Base-by-base conservation (phyloP, 2,113 vertebrate genomes). In the Callionymus lyra region DNA sequence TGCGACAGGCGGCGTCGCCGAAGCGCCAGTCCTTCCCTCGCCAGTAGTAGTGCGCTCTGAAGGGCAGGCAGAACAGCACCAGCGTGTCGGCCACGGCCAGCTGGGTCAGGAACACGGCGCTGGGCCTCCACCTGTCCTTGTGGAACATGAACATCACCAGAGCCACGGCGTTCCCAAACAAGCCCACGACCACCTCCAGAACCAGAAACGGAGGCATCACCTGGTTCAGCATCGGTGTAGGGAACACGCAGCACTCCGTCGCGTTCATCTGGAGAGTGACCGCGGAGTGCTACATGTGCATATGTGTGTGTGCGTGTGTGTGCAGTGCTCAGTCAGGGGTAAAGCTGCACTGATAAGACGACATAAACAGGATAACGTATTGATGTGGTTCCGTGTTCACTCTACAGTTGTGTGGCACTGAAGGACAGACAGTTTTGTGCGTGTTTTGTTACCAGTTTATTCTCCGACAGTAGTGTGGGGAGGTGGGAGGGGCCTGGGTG, bases 1-100 rank as follows among this genome's bases (percentile, higher is more conserved):
- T 55, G 1, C 82, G 79, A 17, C 87, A 89, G 1, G 57, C 18
- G 6, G 34, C 38, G 1, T 87, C 85, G 0, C 86, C 86, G 9
- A 80, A 66, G 6, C 85, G 34, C 86, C 87, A 89, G 64, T 89
- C 11, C 12, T 84, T 82, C 0, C 68, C 74, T 0, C 80, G 71
- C 6, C 73, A 37, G 64, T 87, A 89, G 67, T 88, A 89, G 52
- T 86, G 82, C 0, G 85, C 84, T 35, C 87, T 62, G 70, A 89
- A 87, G 0, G 85, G 80, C 0, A 89, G 68, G 47, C 84, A 86
- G 58, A 88, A 82, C 2, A 87, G 56, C 1, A 89, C 77, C 0
- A 86, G 44, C 1, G 80, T 74, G 62, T 89, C 87, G 0, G 85
- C 85, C 0, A 86, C 60, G 1, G 86, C 84, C 48, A 89, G 66